Percentiles rank a stretch among this genome's conserved stretches.
phyloP scores from a whole-genome alignment of 2,888 invertebrate genomes.

The Andrena bicolor region DNA sequence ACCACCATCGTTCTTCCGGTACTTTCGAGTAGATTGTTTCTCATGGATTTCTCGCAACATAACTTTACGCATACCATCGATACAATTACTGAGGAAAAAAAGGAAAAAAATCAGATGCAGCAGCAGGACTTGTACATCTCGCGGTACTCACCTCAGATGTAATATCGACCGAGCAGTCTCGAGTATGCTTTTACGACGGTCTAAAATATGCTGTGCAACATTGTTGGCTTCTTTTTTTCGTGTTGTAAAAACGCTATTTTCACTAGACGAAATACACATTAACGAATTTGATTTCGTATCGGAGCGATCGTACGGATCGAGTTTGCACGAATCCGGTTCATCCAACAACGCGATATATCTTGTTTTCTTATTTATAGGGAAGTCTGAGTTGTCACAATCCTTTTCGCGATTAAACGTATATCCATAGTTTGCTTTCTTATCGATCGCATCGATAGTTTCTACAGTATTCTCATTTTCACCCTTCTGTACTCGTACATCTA shows the following conservation, averaged over 20 bases:
- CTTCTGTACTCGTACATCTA: neutral
- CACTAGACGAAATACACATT: too few relatives aligned
- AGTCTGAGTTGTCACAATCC: neutral
- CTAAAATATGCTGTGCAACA: conserved; percentile 2
- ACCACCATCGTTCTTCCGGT: neutral
- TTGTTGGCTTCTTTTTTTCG: neutral
- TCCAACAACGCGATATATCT: neutral
- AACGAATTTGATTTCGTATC: too few relatives aligned
- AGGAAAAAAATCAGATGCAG: neutral
- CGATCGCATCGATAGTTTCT: neutral
- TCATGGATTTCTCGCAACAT: conserved; percentile 19
- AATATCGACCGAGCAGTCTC: conserved; percentile 23
- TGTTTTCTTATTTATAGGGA: neutral
- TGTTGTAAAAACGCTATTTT: neutral
- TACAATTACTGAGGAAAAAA: conserved; percentile 23
- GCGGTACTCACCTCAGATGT: conserved; percentile 40
- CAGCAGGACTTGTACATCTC: neutral
- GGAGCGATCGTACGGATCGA: neutral
- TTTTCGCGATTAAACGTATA: neutral
- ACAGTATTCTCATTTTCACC: neutral
- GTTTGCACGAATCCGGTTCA: neutral
- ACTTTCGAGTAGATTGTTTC: neutral
- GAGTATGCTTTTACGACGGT: conserved; percentile 19
- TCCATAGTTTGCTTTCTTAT: neutral
- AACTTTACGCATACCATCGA: conserved; percentile 22